Evolutionary conservation across 92 coral and sea anemone species (phyloP).

Genomic region (Phenganax stokvisi): DNA sequence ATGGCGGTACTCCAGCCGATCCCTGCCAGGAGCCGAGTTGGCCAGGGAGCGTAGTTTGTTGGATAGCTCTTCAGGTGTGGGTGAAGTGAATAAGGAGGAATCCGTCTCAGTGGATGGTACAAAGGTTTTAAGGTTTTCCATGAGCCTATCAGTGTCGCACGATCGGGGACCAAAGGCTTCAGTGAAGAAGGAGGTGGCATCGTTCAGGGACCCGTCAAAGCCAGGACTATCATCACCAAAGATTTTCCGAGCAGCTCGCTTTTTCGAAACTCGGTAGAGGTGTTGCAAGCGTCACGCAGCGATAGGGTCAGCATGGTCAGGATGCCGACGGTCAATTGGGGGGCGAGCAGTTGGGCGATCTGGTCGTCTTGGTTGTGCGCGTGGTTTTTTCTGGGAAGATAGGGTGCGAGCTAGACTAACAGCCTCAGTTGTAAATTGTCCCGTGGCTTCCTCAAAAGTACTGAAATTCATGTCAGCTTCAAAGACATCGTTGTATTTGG

Average conservation of each 20-base stretch:
- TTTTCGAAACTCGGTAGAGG: background rate
- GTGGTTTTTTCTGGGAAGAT: background rate
- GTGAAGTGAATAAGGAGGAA: background rate
- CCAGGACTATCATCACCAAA: background rate
- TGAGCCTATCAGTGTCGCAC: background rate
- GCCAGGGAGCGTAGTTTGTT: background rate
- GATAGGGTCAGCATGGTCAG: background rate
- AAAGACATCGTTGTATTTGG: background rate
- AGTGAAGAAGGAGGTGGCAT: background rate
- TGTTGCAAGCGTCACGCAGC: background rate
- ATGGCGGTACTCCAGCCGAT: background rate
- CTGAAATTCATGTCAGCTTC: background rate
- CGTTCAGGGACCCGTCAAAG: background rate
- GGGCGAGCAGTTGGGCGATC: background rate
- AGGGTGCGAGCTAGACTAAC: background rate
- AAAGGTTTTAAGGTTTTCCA: background rate
- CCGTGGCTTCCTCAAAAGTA: background rate
- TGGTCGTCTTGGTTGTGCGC: background rate
- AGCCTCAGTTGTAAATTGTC: background rate
- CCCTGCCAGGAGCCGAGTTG: conserved; percentile 6
- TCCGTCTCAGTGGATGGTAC: background rate
- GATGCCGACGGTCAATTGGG: background rate
- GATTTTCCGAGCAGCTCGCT: conserved; percentile 13
- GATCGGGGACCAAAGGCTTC: background rate
- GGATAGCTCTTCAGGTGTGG: background rate